Percentiles rank a stretch among this genome's conserved stretches.
Conservation (phyloP, 1,140 invertebrate species). For the Brachionus angularis region DNA sequence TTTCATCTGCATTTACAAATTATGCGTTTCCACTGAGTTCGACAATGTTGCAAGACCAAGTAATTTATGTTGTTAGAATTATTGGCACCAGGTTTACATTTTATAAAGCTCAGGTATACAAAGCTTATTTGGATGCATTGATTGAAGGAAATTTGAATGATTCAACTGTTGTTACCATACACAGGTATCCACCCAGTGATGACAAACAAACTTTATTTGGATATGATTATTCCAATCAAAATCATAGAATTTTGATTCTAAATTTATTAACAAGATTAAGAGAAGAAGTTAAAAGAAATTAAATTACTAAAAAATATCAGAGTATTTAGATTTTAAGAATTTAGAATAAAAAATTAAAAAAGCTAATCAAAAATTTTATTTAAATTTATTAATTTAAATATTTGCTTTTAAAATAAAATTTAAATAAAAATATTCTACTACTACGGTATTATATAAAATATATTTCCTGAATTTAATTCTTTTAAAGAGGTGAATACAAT, state of each 20-base stretch:
- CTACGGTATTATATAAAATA: no score
- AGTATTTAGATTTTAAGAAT: no score
- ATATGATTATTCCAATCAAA: constrained; percentile 12
- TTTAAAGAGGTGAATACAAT: no score
- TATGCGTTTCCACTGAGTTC: not conserved
- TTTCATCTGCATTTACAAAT: not conserved
- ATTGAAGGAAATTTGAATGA: not conserved
- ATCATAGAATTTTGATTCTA: not conserved
- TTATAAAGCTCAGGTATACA: constrained; percentile 8
- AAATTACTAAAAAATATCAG: no score
- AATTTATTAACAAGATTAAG: not conserved
- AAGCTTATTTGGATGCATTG: constrained; percentile 10
- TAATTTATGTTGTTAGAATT: constrained; percentile 1
- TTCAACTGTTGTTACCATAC: not conserved
- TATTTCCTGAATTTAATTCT: no score
- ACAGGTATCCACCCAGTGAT: constrained; percentile 26
- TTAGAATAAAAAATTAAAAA: no score
- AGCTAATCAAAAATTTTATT: no score
- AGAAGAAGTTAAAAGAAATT: constrained; percentile 31
- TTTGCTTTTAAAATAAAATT: no score
- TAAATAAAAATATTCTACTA: no score
- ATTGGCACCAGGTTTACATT: constrained; percentile 28
- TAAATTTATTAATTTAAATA: no score
- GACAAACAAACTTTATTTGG: constrained; percentile 2
- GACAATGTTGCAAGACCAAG: constrained; percentile 9